phyloP scores from a whole-genome alignment of 2,888 invertebrate species.

The Nemurella pictetii region DNA sequence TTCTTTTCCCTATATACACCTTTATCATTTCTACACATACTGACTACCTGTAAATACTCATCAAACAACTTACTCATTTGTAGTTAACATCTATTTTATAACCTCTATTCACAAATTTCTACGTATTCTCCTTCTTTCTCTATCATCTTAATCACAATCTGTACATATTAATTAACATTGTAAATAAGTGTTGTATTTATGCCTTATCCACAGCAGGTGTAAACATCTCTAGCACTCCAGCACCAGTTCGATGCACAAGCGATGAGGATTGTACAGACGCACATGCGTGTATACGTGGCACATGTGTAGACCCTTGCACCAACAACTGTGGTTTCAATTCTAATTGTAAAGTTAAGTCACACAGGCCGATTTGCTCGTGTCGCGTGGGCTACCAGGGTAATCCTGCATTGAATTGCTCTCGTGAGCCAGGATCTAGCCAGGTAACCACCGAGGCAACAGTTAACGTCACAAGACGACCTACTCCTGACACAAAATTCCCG shows the following conservation, averaged over 20 bases:
- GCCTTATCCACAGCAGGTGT: conserved; percentile 53
- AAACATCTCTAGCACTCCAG: conserved; percentile 40
- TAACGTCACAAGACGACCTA: neutral
- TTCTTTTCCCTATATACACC: conserved; percentile 38
- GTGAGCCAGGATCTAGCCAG: conserved; percentile 12
- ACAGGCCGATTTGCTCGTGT: conserved; percentile 80
- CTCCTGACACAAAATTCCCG: neutral
- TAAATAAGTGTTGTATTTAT: conserved; percentile 45
- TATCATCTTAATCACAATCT: conserved; percentile 8
- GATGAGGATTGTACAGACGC: conserved; percentile 82
- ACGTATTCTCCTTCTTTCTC: conserved; percentile 15
- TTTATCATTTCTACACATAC: conserved; percentile 31
- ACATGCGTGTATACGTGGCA: conserved; percentile 80
- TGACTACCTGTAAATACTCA: conserved; percentile 25
- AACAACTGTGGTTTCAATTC: conserved; percentile 72
- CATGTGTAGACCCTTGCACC: conserved; percentile 81
- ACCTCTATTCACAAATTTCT: conserved; percentile 12
- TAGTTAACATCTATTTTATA: conserved; percentile 32
- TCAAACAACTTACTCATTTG: conserved; percentile 42
- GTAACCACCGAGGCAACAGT: neutral
- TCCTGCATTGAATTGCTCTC: conserved; percentile 39
- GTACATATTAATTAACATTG: conserved; percentile 36
- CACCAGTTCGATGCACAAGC: conserved; percentile 70
- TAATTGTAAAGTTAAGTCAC: conserved; percentile 78
- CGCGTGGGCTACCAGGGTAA: conserved; percentile 43